Base-by-base conservation (phyloP, 2,113 vertebrate genomes). In the Trogon melanurus region DNA sequence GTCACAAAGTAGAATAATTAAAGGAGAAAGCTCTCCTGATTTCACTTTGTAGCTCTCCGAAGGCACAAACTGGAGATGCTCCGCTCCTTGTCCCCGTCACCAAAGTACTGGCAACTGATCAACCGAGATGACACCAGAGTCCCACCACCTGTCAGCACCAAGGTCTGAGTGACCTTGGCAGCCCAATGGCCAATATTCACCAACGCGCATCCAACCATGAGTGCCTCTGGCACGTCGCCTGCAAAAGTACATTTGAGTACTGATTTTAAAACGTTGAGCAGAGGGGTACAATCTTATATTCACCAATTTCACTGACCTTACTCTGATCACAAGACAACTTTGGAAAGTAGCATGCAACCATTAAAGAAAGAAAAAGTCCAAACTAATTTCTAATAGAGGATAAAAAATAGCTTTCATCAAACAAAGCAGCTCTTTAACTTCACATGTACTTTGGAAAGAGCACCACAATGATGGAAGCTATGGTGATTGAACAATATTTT, bases 401-500 rank as follows among this genome's bases (percentile, higher is more conserved):
- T n/a, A 44, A 16, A 44, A 11, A 17, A 16, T 7, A 18, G 9
- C 13, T 84, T 22, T 18, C 27, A 34, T 11, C 25, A 53, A 70
- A 45, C 13, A 34, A 80, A 23, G 21, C 36, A 19, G 2, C 21
- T 25, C 16, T 26, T 80, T 11, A 29, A 54, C 6, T 1, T 41
- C 54, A 56, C 14, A 8, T 4, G 9, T 2, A 29, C 22, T 7
- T 13, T 5, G 5, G 34, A 27, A 62, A 58, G 36, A 41, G 2
- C 16, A 47, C 16, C 47, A 38, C 10, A 54, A 5, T 8, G 30
- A 38, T 48, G 76, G 53, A 69, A 65, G 22, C 8, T 50, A 15
- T 3, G 2, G 8, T 1, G 4, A 54, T 21, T 5, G 21, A 4
- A 22, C 16, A 25, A 11, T 14, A 5, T 32, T 54, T 78, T 25